These are phyloP conservation scores for Drosophila paranaensis DNA, from an alignment of 2,888 invertebrate species.

Conservation along the genomic window DNA sequence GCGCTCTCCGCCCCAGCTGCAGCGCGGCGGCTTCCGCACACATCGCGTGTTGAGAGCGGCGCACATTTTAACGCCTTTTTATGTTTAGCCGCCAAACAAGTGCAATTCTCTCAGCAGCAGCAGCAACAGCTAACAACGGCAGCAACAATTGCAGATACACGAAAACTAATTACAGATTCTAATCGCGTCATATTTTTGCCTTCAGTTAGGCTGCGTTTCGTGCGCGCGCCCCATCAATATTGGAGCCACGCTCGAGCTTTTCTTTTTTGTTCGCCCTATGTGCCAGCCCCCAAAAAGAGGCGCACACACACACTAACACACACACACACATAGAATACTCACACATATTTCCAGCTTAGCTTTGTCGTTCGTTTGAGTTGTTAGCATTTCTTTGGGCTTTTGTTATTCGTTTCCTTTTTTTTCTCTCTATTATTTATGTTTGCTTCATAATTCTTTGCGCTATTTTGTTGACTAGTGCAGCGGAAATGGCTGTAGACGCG, in stretches of 20 bases:
- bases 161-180: constrained; percentile 83
- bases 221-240: constrained; percentile 80
- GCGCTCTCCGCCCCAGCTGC: constrained; percentile 33
- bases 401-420: constrained; percentile 45
- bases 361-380: constrained; percentile 34
- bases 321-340: constrained; percentile 2
- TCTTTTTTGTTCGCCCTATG: constrained; percentile 34
- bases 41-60: constrained; percentile 71
- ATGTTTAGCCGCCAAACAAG: constrained; percentile 79
- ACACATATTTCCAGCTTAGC: constrained; percentile 34
- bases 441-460: constrained; percentile 32
- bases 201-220: constrained; percentile 64
- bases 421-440: constrained; percentile 62
- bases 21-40: constrained; percentile 56
- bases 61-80: constrained; percentile 81
- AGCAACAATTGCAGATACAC: constrained; percentile 79
- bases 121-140: constrained; percentile 27
- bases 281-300: constrained; percentile 9
- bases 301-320: constrained; percentile 4
- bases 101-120: constrained; percentile 65
- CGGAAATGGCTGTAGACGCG: constrained; percentile 78
- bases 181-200: constrained; percentile 80
- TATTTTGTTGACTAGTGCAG: constrained; percentile 68
- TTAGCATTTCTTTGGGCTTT: constrained; percentile 41
- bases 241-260: background rate